Percentiles rank a stretch among this genome's conserved stretches.
Evolutionary conservation across 2,888 invertebrate genomes (phyloP).

Genomic region (Cremastinae sp.): DNA sequence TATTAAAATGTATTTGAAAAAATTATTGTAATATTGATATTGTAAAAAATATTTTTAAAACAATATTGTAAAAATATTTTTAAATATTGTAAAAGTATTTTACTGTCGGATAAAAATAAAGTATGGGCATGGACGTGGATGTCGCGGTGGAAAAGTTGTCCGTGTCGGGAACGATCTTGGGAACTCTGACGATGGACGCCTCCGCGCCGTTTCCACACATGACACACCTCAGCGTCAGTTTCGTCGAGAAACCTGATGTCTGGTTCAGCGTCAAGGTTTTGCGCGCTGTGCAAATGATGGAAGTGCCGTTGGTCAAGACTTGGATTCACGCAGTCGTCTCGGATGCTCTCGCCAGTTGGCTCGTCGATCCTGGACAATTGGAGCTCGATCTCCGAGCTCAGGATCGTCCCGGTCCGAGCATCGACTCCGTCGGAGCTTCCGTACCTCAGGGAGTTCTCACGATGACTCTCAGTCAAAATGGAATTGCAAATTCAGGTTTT

Average conservation of each 20-base stretch:
- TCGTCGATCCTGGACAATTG: conserved; percentile 80
- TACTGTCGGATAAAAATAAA: conserved; percentile 63
- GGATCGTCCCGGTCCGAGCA: conserved; percentile 75
- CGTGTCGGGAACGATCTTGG: conserved; percentile 80
- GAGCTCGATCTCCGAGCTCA: conserved; percentile 75
- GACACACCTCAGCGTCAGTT: conserved; percentile 80
- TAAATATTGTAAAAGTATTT: not conserved
- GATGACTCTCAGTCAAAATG: conserved; percentile 77
- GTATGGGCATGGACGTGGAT: conserved; percentile 81
- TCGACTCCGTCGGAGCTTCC: conserved; percentile 66
- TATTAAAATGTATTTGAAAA: too few species aligned
- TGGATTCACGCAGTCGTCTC: conserved; percentile 82
- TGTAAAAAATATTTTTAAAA: too few species aligned
- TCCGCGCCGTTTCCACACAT: conserved; percentile 82
- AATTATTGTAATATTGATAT: too few species aligned
- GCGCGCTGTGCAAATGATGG: conserved; percentile 81
- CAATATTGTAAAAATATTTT: not conserved
- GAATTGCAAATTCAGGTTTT: conserved; percentile 30
- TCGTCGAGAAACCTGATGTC: conserved; percentile 82
- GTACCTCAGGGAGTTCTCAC: conserved; percentile 81
- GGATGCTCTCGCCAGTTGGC: conserved; percentile 80
- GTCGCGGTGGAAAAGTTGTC: conserved; percentile 81
- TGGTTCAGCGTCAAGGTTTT: conserved; percentile 82
- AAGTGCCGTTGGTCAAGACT: conserved; percentile 82
- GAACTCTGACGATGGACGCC: conserved; percentile 80